These are phyloP conservation scores for Pungitius pungitius DNA, from an alignment of 2,113 vertebrate species.

Conservation along the genomic window DNA sequence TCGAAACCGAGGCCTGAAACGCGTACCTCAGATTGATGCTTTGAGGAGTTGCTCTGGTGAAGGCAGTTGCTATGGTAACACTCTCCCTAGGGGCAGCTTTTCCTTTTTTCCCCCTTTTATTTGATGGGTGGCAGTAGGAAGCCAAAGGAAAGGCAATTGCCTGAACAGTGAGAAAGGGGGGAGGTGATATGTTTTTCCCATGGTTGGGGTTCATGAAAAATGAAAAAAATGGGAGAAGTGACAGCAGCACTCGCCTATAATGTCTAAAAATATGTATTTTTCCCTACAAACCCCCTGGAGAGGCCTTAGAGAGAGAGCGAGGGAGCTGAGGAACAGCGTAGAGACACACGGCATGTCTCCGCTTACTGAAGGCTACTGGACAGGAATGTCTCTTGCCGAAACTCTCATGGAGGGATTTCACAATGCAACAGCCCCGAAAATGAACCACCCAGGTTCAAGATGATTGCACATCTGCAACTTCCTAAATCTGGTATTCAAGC, in stretches of 20 bases:
- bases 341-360: constrained; percentile 24
- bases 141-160: constrained; percentile 73
- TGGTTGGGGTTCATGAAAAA: constrained; percentile 72
- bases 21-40: constrained; percentile 66
- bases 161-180: constrained; percentile 74
- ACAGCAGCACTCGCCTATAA: constrained; percentile 72
- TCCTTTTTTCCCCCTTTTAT: constrained; percentile 43
- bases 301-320: constrained; percentile 60
- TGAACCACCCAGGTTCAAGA: constrained; percentile 12
- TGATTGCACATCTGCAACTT: constrained; percentile 36
- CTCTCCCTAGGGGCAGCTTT: constrained; percentile 72
- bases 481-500: constrained; percentile 23
- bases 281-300: constrained; percentile 77
- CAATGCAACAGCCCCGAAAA: constrained; percentile 29
- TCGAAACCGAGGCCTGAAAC: constrained; percentile 48
- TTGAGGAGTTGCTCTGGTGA: constrained; percentile 75
- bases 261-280: constrained; percentile 83
- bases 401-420: constrained; percentile 25
- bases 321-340: constrained; percentile 16
- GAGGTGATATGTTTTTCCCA: constrained; percentile 78
- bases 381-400: constrained; percentile 42
- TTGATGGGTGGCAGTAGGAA: constrained; percentile 76
- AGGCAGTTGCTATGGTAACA: constrained; percentile 82
- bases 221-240: constrained; percentile 62
- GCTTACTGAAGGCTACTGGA: constrained; percentile 44